These are phyloP conservation scores for Sturnira hondurensis DNA, from an alignment of 2,113 vertebrate genomes.

Conservation along the genomic window DNA sequence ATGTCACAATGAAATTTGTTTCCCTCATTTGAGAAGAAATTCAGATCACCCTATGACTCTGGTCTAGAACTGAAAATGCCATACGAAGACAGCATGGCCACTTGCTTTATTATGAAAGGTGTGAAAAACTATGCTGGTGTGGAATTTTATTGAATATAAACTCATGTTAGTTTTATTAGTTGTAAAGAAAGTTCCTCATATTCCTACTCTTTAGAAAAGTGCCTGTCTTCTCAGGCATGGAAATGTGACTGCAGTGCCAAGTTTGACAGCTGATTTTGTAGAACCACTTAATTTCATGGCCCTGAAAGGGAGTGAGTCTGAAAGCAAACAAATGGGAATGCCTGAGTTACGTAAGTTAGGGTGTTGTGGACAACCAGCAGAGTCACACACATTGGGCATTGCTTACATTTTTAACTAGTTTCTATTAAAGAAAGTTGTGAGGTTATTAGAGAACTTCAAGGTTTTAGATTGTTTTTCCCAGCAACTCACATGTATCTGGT, in stretches of 20 bases:
- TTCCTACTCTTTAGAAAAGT: neutral
- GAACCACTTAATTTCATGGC: neutral
- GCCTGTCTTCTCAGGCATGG: neutral
- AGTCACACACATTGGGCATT: no score
- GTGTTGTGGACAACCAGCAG: neutral
- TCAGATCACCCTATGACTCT: neutral
- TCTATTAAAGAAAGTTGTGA: neutral
- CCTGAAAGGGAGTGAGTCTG: slow-evolving; percentile 1
- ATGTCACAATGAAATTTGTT: neutral
- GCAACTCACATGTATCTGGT: neutral
- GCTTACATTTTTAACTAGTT: neutral
- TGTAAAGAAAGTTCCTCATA: slow-evolving; percentile 26
- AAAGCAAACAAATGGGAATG: neutral
- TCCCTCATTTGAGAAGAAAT: neutral
- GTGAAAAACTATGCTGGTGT: neutral
- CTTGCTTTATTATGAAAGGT: neutral
- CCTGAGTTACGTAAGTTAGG: neutral
- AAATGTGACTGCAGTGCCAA: neutral
- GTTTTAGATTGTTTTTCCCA: neutral
- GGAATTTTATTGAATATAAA: slow-evolving; percentile 5
- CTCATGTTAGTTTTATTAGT: slow-evolving; percentile 1
- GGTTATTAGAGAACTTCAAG: neutral
- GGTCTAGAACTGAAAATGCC: neutral
- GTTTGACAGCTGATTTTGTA: slow-evolving; percentile 12
- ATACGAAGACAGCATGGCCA: neutral